Evolutionary conservation across 2,113 vertebrate species (phyloP).

Genomic region (Egretta garzetta): DNA sequence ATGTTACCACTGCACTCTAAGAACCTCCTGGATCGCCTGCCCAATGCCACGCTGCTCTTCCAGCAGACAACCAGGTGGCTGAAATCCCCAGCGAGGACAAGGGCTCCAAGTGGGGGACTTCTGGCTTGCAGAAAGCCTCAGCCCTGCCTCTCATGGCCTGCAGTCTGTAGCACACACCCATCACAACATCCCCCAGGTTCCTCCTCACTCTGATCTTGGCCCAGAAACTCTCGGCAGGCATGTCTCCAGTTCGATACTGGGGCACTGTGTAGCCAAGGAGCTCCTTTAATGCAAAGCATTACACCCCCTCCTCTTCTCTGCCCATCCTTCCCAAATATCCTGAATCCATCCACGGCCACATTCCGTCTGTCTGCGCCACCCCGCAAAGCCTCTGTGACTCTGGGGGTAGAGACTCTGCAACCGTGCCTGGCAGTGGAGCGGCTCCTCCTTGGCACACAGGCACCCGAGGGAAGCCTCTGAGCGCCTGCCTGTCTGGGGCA

Average conservation of each 20-base stretch:
- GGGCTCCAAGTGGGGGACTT: neutral
- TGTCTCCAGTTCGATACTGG: neutral
- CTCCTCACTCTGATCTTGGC: neutral
- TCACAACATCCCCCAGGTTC: neutral
- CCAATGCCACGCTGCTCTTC: neutral
- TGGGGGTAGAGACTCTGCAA: neutral
- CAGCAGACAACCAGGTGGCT: neutral
- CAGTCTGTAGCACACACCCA: neutral
- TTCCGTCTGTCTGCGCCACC: neutral
- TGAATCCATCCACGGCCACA: fast-evolving
- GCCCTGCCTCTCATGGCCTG: neutral
- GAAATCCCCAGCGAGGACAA: neutral
- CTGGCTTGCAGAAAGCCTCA: neutral
- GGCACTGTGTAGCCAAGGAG: neutral
- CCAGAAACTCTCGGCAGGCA: neutral
- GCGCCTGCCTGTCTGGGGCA: neutral
- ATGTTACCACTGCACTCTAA: neutral
- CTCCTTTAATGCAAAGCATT: neutral
- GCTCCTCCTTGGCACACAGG: neutral
- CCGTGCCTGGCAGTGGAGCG: neutral
- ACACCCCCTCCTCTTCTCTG: neutral
- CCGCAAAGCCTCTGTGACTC: neutral
- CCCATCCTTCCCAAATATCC: neutral
- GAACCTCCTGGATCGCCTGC: neutral
- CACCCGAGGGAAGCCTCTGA: neutral